These are phyloP conservation scores for Rhorus exstirpatorius DNA, from an alignment of 2,888 invertebrate genomes.

Conservation along the genomic window DNA sequence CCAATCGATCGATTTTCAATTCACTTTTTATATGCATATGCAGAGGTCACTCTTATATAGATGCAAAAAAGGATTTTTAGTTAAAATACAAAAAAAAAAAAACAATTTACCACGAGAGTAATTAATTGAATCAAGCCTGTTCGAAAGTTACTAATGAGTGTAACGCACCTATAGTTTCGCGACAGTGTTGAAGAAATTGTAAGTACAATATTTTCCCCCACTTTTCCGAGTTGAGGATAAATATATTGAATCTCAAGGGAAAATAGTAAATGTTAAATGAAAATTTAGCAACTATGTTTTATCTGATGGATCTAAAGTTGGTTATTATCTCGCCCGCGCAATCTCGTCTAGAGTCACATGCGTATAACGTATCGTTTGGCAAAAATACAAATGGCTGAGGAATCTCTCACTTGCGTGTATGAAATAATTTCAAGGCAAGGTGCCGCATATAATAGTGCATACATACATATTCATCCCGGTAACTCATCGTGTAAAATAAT, in stretches of 20 bases:
- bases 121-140: too few relatives aligned
- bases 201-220: neutral
- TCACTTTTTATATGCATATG: too few relatives aligned
- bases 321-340: conserved; percentile 16
- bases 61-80: too few relatives aligned
- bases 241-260: neutral
- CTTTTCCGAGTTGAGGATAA: neutral
- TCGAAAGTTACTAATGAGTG: too few relatives aligned
- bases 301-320: conserved; percentile 29
- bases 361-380: conserved; percentile 72
- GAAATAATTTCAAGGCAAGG: conserved; percentile 59
- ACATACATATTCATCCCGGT: conserved; percentile 1
- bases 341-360: conserved; percentile 38
- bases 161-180: too few relatives aligned
- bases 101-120: too few relatives aligned
- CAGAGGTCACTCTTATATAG: too few relatives aligned
- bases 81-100: too few relatives aligned
- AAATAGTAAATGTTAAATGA: conserved; percentile 9
- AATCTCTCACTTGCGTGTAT: conserved; percentile 42
- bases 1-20: too few relatives aligned
- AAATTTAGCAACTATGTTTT: conserved; percentile 15
- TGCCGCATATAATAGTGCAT: conserved; percentile 1
- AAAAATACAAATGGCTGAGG: conserved; percentile 68
- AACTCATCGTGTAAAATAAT: conserved; percentile 45
- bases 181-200: too few relatives aligned